phyloP scores from a whole-genome alignment of 2,888 invertebrate genomes.

The Icerya purchasi region DNA sequence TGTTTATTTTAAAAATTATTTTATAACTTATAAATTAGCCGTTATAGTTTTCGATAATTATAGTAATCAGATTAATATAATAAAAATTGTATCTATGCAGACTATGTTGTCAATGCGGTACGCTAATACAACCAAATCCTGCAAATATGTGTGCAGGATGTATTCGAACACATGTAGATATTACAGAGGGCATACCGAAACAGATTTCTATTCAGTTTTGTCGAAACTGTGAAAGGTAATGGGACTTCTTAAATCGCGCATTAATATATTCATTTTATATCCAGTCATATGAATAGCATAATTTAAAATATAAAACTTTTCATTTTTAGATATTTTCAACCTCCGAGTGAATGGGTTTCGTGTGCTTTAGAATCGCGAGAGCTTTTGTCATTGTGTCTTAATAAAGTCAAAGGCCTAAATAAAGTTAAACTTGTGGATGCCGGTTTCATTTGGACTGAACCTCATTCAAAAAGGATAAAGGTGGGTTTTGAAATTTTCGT shows the following conservation, averaged over 20 bases:
- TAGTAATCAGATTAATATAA: no score
- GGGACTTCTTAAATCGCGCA: background rate
- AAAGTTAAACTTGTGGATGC: constrained; percentile 86
- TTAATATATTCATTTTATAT: no score
- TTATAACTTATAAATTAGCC: no score
- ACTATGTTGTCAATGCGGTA: constrained; percentile 87
- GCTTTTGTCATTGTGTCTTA: constrained; percentile 70
- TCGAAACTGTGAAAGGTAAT: constrained; percentile 69
- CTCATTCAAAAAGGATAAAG: constrained; percentile 92
- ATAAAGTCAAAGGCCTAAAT: constrained; percentile 71
- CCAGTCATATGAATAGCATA: no score
- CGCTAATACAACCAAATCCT: constrained; percentile 78
- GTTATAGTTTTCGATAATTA: no score
- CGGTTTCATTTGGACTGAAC: constrained; percentile 95
- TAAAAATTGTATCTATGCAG: constrained; percentile 25
- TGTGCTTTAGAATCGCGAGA: constrained; percentile 77
- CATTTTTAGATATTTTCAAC: constrained; percentile 54
- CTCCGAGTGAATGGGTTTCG: constrained; percentile 69
- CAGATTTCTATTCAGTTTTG: constrained; percentile 79
- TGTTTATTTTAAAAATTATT: no score
- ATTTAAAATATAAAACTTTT: no score
- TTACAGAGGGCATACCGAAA: constrained; percentile 89
- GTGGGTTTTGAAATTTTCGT: constrained; percentile 27
- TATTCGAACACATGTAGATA: constrained; percentile 73
- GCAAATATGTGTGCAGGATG: constrained; percentile 96